Conservation (phyloP, 2,888 invertebrate genomes). For the Lithophane socia region DNA sequence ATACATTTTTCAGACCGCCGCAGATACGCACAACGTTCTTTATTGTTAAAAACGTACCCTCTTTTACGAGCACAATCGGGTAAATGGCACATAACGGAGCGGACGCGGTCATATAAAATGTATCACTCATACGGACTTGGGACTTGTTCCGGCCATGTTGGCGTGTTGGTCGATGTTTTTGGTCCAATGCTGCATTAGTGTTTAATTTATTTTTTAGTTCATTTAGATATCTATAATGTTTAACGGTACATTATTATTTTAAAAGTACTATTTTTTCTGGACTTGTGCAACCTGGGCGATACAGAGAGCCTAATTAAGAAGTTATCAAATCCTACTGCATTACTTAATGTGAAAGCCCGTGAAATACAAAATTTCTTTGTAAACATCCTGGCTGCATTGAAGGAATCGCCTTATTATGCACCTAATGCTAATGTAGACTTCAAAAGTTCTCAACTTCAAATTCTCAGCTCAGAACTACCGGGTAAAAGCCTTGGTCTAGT, state of each 20-base stretch:
- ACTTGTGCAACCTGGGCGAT: background rate
- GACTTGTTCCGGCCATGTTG: slow-evolving; percentile 10
- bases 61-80: slow-evolving; percentile 66
- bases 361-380: background rate
- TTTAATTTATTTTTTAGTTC: too few species aligned
- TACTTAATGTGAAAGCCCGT: too few species aligned
- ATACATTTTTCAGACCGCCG: slow-evolving; percentile 50
- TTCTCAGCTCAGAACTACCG: background rate
- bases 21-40: slow-evolving; percentile 51
- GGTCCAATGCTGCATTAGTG: slow-evolving; percentile 32
- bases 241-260: background rate
- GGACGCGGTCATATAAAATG: slow-evolving; percentile 65
- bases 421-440: background rate
- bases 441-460: background rate
- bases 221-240: background rate
- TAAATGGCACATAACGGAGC: slow-evolving; percentile 63
- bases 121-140: slow-evolving; percentile 58
- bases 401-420: too few species aligned
- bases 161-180: slow-evolving; percentile 17
- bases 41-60: slow-evolving; percentile 68
- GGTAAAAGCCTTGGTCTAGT: background rate
- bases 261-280: background rate
- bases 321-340: background rate
- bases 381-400: too few species aligned
- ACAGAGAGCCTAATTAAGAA: background rate